These are phyloP conservation scores for Bradysia coprophila DNA, from an alignment of 1,140 invertebrate genomes.

Conservation along the genomic window DNA sequence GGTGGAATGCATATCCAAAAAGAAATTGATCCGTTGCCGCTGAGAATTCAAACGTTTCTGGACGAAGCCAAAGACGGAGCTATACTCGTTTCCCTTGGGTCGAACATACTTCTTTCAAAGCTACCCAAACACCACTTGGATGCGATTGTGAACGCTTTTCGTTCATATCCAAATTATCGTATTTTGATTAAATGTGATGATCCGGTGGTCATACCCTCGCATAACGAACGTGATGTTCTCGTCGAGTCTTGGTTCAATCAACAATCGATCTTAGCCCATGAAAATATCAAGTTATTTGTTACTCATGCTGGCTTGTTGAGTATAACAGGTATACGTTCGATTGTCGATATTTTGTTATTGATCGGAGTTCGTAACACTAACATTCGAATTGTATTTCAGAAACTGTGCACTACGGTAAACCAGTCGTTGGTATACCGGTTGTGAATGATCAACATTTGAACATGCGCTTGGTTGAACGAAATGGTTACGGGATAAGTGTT, in stretches of 20 bases:
- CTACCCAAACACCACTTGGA: slow-evolving; percentile 11
- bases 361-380: too few species aligned
- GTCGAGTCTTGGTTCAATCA: slow-evolving; percentile 49
- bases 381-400: too few species aligned
- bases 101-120: slow-evolving; percentile 16
- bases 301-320: slow-evolving; percentile 52
- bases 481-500: slow-evolving; percentile 11
- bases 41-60: slow-evolving; percentile 16
- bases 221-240: slow-evolving; percentile 37
- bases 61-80: slow-evolving; percentile 27
- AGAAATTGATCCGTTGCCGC: slow-evolving; percentile 25
- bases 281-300: slow-evolving; percentile 45
- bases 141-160: slow-evolving; percentile 14
- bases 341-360: too few species aligned
- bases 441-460: slow-evolving; percentile 31
- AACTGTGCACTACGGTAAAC: slow-evolving; percentile 29
- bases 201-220: slow-evolving; percentile 22
- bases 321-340: too few species aligned
- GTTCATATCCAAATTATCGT: slow-evolving; percentile 29
- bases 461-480: slow-evolving; percentile 14
- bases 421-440: slow-evolving; percentile 32
- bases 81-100: slow-evolving; percentile 34
- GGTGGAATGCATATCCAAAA: slow-evolving; percentile 30
- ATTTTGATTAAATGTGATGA: slow-evolving; percentile 50
- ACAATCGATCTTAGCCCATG: slow-evolving; percentile 45